These are phyloP conservation scores for Genyomyrus donnyi DNA, from an alignment of 2,113 vertebrate species.

Conservation along the genomic window DNA sequence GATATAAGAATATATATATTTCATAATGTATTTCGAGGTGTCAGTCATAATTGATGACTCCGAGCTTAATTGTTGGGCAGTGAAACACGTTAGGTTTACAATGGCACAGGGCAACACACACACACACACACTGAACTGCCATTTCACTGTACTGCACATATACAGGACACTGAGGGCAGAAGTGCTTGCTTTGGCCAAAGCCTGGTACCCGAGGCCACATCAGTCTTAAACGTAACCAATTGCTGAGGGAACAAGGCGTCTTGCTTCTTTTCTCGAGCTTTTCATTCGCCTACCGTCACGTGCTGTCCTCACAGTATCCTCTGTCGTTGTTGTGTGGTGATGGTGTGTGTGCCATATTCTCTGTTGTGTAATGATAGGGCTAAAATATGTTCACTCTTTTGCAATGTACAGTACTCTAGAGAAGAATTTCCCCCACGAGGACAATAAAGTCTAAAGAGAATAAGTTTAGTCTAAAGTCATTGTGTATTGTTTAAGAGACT, in stretches of 20 bases:
- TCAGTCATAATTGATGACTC: neutral
- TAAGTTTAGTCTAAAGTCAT: neutral
- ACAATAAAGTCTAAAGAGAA: neutral
- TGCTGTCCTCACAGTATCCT: neutral
- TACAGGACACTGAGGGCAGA: neutral
- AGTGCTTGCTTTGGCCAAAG: neutral
- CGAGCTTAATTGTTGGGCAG: neutral
- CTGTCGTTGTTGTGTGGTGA: neutral
- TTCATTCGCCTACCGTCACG: neutral
- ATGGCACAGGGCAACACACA: too few relatives aligned
- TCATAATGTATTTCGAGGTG: neutral
- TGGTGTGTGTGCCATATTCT: neutral
- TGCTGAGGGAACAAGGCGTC: neutral
- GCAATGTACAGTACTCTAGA: neutral
- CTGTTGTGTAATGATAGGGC: neutral
- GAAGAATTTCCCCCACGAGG: neutral
- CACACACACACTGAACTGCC: neutral
- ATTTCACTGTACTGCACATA: neutral
- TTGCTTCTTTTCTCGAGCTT: neutral
- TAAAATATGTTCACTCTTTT: neutral
- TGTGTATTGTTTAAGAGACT: neutral
- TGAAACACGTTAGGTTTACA: neutral
- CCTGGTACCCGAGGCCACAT: neutral
- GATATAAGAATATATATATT: neutral
- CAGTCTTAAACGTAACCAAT: neutral